A percentile compares a stretch with the other conserved stretches of the same genome.
phyloP scores from a whole-genome alignment of 2,888 invertebrate species.

The Cheilosia variabilis region DNA sequence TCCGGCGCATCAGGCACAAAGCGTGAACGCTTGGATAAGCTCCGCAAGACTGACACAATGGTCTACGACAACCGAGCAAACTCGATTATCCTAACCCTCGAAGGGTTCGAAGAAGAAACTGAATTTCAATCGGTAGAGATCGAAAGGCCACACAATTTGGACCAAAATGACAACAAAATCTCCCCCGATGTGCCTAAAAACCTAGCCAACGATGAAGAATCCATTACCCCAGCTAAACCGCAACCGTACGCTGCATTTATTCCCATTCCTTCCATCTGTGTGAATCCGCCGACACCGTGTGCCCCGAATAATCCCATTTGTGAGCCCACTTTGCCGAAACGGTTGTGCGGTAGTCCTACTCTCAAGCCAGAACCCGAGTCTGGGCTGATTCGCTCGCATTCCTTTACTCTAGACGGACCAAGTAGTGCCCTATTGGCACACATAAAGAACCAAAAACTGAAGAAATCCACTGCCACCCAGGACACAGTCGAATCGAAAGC shows the following conservation, averaged over 20 bases:
- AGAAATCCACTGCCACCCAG: slow-evolving; percentile 76
- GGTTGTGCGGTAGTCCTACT: slow-evolving; percentile 80
- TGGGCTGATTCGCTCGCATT: slow-evolving; percentile 88
- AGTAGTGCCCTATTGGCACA: slow-evolving; percentile 87
- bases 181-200: slow-evolving; percentile 54
- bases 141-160: slow-evolving; percentile 49
- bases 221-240: slow-evolving; percentile 49
- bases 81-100: slow-evolving; percentile 76
- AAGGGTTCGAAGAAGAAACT: slow-evolving; percentile 62
- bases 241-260: slow-evolving; percentile 68
- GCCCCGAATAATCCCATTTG: slow-evolving; percentile 51
- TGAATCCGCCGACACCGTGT: slow-evolving; percentile 81
- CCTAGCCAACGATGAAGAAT: slow-evolving; percentile 42
- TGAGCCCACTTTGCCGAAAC: slow-evolving; percentile 74
- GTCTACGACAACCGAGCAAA: slow-evolving; percentile 80
- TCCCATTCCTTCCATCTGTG: slow-evolving; percentile 79
- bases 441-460: slow-evolving; percentile 77
- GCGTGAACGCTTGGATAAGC: slow-evolving; percentile 75
- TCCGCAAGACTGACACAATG: slow-evolving; percentile 80
- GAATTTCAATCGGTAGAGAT: slow-evolving; percentile 62
- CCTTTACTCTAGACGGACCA: slow-evolving; percentile 91
- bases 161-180: slow-evolving; percentile 66
- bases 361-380: slow-evolving; percentile 75
- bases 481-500: slow-evolving; percentile 82
- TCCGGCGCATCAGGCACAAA: neutral